These are phyloP conservation scores for Schizaphis graminum DNA, from an alignment of 2,888 invertebrate species.

Conservation along the genomic window DNA sequence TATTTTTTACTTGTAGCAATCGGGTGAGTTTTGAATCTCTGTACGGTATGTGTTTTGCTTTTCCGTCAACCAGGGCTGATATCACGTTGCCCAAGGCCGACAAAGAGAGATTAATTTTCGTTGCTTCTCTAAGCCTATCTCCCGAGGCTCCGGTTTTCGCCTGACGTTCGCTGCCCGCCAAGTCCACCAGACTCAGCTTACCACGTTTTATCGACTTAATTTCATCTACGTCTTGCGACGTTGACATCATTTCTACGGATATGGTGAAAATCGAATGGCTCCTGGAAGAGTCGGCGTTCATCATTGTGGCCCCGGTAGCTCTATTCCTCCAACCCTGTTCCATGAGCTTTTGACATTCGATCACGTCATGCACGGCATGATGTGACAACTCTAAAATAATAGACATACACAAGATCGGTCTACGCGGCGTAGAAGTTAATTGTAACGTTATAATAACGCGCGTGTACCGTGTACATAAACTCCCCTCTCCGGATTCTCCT, in stretches of 20 bases:
- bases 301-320: conserved; percentile 86
- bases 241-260: conserved; percentile 83
- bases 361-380: conserved; percentile 83
- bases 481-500: conserved; percentile 78
- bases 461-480: conserved; percentile 76
- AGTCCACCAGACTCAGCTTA: conserved; percentile 88
- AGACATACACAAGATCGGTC: background rate
- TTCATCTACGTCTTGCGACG: conserved; percentile 69
- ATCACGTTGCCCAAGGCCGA: conserved; percentile 92
- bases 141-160: conserved; percentile 88
- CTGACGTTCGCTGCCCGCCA: conserved; percentile 91
- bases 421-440: background rate
- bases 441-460: background rate
- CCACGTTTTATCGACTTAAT: conserved; percentile 75
- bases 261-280: conserved; percentile 92
- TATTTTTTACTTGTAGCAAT: conserved; percentile 76
- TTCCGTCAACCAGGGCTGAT: conserved; percentile 86
- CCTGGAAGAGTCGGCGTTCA: conserved; percentile 89
- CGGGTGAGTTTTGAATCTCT: conserved; percentile 89
- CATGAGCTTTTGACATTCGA: conserved; percentile 83
- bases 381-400: conserved; percentile 76
- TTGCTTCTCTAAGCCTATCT: conserved; percentile 87
- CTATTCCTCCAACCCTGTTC: conserved; percentile 84
- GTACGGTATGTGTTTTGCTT: conserved; percentile 84
- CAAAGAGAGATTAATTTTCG: conserved; percentile 89